Evolutionary conservation across 2,888 invertebrate genomes (phyloP).

Genomic region (Drosophila anceps): DNA sequence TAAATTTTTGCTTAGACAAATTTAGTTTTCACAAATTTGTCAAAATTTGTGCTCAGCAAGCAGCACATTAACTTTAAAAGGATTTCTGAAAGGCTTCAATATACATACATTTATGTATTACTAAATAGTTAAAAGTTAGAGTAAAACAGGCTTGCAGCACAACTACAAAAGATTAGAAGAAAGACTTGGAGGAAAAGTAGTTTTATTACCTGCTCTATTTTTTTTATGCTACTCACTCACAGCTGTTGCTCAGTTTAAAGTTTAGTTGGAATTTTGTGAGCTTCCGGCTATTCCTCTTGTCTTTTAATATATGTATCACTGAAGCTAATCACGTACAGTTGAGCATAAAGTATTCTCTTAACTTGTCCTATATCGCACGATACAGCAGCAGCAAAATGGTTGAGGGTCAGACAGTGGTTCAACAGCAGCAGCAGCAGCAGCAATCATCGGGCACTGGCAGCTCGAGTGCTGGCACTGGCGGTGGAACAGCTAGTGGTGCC

Average conservation of each 20-base stretch:
- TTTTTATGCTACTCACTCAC: neutral
- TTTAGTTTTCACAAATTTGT: no score
- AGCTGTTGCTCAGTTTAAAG: conserved; percentile 2
- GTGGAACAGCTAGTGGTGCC: conserved; percentile 27
- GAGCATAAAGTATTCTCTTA: neutral
- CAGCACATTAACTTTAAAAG: no score
- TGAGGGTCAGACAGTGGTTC: conserved; percentile 90
- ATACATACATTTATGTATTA: no score
- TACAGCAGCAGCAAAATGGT: conserved; percentile 82
- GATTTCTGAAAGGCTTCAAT: no score
- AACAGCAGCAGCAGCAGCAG: conserved; percentile 86
- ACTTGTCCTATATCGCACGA: conserved; percentile 14
- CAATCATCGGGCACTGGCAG: conserved; percentile 61
- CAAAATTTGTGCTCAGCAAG: no score
- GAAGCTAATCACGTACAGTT: no score
- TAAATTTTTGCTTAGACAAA: no score
- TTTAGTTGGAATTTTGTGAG: conserved; percentile 6
- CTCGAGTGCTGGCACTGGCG: conserved; percentile 35
- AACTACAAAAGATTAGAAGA: no score
- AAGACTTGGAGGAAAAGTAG: neutral
- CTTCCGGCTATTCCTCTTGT: neutral
- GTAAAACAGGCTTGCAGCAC: neutral
- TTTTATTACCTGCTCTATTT: neutral
- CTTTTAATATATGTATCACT: neutral
- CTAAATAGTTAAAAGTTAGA: no score